A percentile compares a stretch with the other conserved stretches of the same genome.
These are phyloP conservation scores for Clostera curtula DNA, from an alignment of 2,888 invertebrate genomes.

Conservation along the genomic window DNA sequence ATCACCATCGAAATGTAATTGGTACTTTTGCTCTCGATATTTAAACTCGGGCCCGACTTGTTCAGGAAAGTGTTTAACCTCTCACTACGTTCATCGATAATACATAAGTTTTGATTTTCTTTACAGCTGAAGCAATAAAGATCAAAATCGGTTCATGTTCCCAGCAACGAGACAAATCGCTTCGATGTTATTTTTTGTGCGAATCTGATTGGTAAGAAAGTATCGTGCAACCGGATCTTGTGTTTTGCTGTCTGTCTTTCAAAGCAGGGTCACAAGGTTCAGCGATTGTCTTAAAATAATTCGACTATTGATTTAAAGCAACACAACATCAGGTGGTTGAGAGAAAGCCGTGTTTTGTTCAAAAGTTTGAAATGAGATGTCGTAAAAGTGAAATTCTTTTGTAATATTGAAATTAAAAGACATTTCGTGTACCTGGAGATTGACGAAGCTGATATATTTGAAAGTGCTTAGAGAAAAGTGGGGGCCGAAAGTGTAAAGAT, in stretches of 20 bases:
- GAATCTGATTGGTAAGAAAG: slow-evolving; percentile 24
- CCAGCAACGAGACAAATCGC: slow-evolving; percentile 14
- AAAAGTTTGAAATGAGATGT: slow-evolving; percentile 15
- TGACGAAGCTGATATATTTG: slow-evolving; percentile 18
- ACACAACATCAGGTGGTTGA: slow-evolving; percentile 19
- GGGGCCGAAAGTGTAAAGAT: slow-evolving; percentile 11
- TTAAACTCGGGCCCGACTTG: slow-evolving; percentile 8
- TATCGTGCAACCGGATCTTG: slow-evolving; percentile 17
- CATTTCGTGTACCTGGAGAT: slow-evolving; percentile 17
- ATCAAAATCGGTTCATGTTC: slow-evolving; percentile 13
- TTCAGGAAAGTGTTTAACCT: slow-evolving; percentile 6
- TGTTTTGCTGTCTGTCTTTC: slow-evolving; percentile 10
- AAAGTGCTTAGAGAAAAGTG: slow-evolving; percentile 19
- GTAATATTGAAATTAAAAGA: slow-evolving; percentile 24
- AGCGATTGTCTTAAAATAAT: slow-evolving; percentile 21
- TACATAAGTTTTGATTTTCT: slow-evolving; percentile 11
- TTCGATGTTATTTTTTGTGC: slow-evolving; percentile 23
- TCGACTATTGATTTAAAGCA: slow-evolving; percentile 12
- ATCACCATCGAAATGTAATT: slow-evolving; percentile 17
- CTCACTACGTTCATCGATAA: slow-evolving; percentile 3
- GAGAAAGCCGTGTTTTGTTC: slow-evolving; percentile 20
- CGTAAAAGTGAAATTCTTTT: slow-evolving; percentile 27
- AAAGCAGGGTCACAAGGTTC: slow-evolving; percentile 17
- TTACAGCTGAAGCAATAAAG: slow-evolving; percentile 14
- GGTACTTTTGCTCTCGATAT: slow-evolving; percentile 19